Evolutionary conservation across 2,888 invertebrate species (phyloP).

Genomic region (Yponomeuta plumbellus): DNA sequence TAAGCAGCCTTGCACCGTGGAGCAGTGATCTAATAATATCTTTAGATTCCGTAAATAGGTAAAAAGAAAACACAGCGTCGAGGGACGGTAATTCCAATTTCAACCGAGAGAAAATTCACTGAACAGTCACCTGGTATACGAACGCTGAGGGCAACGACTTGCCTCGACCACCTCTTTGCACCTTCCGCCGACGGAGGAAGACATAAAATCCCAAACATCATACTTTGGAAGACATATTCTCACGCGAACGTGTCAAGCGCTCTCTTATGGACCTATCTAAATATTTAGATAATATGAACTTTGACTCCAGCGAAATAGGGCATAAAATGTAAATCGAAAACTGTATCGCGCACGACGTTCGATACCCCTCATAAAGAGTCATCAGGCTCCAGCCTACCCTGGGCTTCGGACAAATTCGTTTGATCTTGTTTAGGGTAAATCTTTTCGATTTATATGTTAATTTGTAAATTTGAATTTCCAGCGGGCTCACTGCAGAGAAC

Average conservation of each 20-base stretch:
- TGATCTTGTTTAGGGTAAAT: constrained; percentile 73
- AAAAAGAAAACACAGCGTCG: background rate
- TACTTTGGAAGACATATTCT: constrained; percentile 22
- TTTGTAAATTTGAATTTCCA: constrained; percentile 69
- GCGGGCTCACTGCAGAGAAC: constrained; percentile 47
- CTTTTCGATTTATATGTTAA: constrained; percentile 75
- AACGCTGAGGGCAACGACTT: background rate
- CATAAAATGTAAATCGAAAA: constrained; percentile 48
- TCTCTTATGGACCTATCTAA: constrained; percentile 22
- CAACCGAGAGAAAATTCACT: background rate
- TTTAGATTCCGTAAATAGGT: background rate
- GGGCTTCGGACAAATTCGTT: constrained; percentile 67
- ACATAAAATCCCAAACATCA: background rate
- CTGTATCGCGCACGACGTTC: constrained; percentile 37
- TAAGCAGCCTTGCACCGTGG: no score
- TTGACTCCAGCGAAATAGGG: constrained; percentile 37
- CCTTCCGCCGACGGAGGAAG: background rate
- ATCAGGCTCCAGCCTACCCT: constrained; percentile 48
- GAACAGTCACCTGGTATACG: background rate
- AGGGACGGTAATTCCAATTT: background rate
- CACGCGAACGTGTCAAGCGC: constrained; percentile 20
- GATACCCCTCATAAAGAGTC: constrained; percentile 55
- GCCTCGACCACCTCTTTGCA: background rate
- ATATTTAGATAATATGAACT: constrained; percentile 34
- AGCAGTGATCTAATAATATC: background rate